Evolutionary conservation across 2,888 invertebrate species (phyloP), one percentile per base, ranked within the genome.

Genomic region (Trachelus iudaicus): DNA sequence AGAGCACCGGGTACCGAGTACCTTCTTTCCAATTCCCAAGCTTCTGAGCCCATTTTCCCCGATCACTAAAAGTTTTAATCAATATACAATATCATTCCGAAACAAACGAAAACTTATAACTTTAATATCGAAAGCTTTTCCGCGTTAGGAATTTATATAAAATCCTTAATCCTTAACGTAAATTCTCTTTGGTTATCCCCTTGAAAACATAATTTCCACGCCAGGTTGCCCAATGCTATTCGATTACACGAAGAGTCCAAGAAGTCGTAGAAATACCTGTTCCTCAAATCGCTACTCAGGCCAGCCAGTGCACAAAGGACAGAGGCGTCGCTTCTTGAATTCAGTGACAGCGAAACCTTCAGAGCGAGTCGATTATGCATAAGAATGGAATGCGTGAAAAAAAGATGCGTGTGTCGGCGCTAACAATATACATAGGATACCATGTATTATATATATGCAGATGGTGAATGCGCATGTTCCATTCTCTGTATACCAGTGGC

Each of bases 1-100:
- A 96, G 95, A 91, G 96, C 95, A 85, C 96, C 96, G 37, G 97
- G 97, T 90, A 97, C 97, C 77, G 97, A 97, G 93, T 97, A 97
- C 90, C 97, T 95, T 87, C 97, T 94, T 92, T 97, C 97, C 92
- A 94, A 92, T 91, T 94, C 94, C 92, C 94, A 94, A 81, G 93
- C 93, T 87, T 93, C 93, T 79, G 93, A 93, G 77, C 93, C 92
- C 91, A 91, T 91, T 81, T 82, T 87, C 31, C 77, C 73, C 81
- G 30, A 11, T 69, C 74, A 34, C 30, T 34, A 23, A 9, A 56
- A 56, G 23, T 56, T 9, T 1, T 9, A 56, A 56, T 56, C 6
- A 23, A 23, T 56, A 56, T 56, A 56, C 9, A 56, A 6, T 56
- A 56, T 56, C 9, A 23, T 56, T 56, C 23, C 23, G 23, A 56